Percentiles rank a stretch among this genome's conserved stretches.
phyloP scores from a whole-genome alignment of 2,888 invertebrate species.

The Drosophila acutilabella region DNA sequence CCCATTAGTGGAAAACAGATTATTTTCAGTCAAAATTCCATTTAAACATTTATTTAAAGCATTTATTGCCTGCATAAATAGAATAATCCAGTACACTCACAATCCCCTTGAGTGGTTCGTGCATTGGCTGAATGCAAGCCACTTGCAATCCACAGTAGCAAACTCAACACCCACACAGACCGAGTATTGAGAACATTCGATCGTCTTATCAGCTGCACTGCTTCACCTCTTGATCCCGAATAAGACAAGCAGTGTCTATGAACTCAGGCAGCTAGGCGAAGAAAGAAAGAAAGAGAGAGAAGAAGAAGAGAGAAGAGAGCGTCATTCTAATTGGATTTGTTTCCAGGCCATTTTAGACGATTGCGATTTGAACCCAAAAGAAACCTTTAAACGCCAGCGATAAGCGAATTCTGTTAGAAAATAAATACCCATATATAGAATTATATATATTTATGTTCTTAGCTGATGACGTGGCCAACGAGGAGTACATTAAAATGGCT shows the following conservation, averaged over 20 bases:
- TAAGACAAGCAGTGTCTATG: slow-evolving; percentile 11
- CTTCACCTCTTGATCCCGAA: slow-evolving; percentile 46
- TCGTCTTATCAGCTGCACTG: slow-evolving; percentile 34
- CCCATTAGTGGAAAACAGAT: too few species aligned
- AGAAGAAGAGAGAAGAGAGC: neutral
- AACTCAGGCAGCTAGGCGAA: slow-evolving; percentile 22
- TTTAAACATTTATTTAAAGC: neutral
- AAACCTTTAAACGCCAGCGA: slow-evolving; percentile 23
- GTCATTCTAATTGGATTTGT: slow-evolving; percentile 34
- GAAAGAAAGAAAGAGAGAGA: neutral
- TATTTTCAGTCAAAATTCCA: too few species aligned
- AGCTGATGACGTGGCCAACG: neutral
- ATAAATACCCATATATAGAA: too few species aligned
- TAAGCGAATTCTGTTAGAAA: slow-evolving; percentile 41
- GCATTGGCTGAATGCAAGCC: neutral
- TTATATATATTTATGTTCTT: neutral
- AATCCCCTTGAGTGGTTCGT: neutral
- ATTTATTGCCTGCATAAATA: neutral
- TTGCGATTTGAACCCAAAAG: slow-evolving; percentile 27
- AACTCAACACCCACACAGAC: slow-evolving; percentile 40
- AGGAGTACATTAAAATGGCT: neutral
- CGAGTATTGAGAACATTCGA: slow-evolving; percentile 27
- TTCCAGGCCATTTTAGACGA: slow-evolving; percentile 32
- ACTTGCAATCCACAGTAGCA: neutral
- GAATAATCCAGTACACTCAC: too few species aligned